Base-by-base conservation (phyloP, 2,888 invertebrate genomes). In the Peribatodes rhomboidaria region DNA sequence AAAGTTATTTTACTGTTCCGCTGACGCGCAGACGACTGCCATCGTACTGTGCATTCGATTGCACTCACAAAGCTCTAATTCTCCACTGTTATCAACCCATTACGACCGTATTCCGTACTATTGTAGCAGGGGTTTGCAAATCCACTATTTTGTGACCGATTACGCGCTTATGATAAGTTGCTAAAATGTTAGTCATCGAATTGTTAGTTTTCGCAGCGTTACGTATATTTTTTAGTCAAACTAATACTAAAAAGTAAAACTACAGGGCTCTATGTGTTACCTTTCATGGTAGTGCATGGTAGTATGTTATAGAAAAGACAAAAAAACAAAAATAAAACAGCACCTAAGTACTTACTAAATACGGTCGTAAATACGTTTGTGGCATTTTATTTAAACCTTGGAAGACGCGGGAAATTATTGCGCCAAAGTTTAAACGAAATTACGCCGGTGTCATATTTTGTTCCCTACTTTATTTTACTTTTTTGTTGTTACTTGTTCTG, bases 1-100 rank as follows among this genome's bases (percentile, higher is more conserved):
- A 83, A 88, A 88, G 61, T 76, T 71, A 80, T 84, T 88, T 89
- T 86, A 90, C 77, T 81, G 83, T 85, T 80, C 70, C 74, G 77
- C 76, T 83, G 86, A 84, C 84, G 80, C 77, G 75, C 74, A 67
- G 74, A 73, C 74, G 65, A 70, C 67, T 67, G 61, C 70, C 61
- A 66, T 69, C 67, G 63, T 73, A 66, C 58, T 61, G 73, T 81
- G 80, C 82, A 84, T 74, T 68, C 53, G 64, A 73, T 78, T 88
- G 88, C 85, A 87, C 79, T 85, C 81, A 77, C 80, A 85, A 85
- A 78, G 77, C 85, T 84, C 83, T 84, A 35, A 18, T 35, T 50
- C 13, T 50, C 35, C 14, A 18, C 18, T n/a, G 6, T 35, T 33
- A 18, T 18, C 6, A 14, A 31, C 16, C 10, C 11, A 20, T 14